Percentiles rank a stretch among this genome's conserved stretches.
These are phyloP conservation scores for Steatocranus sp. DNA, from an alignment of 2,797 vertebrate species.

Conservation along the genomic window DNA sequence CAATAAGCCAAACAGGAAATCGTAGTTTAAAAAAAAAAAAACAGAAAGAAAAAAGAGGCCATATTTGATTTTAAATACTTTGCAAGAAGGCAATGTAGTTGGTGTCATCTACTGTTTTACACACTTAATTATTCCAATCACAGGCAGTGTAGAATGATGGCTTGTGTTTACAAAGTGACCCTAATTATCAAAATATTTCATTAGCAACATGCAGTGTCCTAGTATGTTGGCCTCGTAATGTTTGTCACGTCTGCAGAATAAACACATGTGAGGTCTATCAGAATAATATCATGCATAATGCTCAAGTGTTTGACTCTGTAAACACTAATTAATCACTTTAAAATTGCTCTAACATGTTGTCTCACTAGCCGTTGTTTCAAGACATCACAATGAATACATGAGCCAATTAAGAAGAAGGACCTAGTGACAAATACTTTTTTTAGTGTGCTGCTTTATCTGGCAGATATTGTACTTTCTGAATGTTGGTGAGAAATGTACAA, in stretches of 20 bases:
- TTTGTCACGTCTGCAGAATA: constrained; percentile 25
- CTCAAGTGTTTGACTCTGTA: constrained; percentile 6
- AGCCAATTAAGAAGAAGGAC: neutral
- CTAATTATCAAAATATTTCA: constrained; percentile 81
- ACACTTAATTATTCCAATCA: constrained; percentile 81
- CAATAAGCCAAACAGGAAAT: constrained; percentile 59
- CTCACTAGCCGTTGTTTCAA: neutral
- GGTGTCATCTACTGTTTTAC: constrained; percentile 77
- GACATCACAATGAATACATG: neutral
- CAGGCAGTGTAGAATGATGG: constrained; percentile 72
- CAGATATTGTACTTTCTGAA: neutral
- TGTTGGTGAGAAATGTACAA: neutral
- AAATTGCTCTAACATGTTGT: constrained; percentile 6
- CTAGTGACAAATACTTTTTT: neutral
- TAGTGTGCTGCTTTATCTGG: neutral
- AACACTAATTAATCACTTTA: constrained; percentile 20
- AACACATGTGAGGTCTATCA: neutral
- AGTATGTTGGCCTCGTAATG: constrained; percentile 47
- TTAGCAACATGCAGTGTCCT: constrained; percentile 60
- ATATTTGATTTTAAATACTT: constrained; percentile 69
- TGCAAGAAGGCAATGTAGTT: constrained; percentile 65
- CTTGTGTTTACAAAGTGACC: constrained; percentile 75
- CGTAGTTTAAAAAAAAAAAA: neutral
- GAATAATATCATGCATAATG: neutral
- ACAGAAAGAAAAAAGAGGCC: constrained; percentile 63